Conservation (phyloP, 2,113 vertebrate genomes). For the Pseudois nayaur region DNA sequence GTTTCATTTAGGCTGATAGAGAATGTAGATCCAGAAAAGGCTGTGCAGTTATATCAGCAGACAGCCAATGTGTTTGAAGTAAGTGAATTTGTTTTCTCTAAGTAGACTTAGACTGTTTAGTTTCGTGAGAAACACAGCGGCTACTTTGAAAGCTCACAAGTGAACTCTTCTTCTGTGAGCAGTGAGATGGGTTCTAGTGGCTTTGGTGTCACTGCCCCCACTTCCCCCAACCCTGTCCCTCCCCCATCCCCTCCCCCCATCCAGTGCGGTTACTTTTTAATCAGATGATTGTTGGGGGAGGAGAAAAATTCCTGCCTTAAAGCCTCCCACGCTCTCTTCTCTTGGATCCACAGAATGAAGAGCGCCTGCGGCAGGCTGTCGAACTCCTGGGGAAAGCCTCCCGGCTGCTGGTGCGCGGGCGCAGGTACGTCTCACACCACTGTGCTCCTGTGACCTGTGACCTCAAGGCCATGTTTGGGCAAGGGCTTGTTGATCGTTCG, state of each 20-base stretch:
- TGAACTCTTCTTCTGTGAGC: not conserved
- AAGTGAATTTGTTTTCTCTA: slow-evolving; percentile 52
- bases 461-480: not conserved
- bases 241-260: not conserved
- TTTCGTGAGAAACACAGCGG: not conserved
- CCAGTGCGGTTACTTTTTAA: not conserved
- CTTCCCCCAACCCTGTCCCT: fast-evolving
- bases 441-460: not conserved
- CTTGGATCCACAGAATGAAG: slow-evolving; percentile 88
- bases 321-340: not conserved
- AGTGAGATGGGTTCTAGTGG: not conserved
- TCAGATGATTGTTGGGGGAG: not conserved
- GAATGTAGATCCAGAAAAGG: slow-evolving; percentile 93
- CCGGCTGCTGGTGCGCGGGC: slow-evolving; percentile 92
- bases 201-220: not conserved
- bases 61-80: slow-evolving; percentile 98
- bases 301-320: not conserved
- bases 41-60: slow-evolving; percentile 96
- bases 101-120: not conserved
- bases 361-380: slow-evolving; percentile 94
- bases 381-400: slow-evolving; percentile 96
- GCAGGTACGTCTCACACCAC: slow-evolving; percentile 81
- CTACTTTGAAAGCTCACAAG: not conserved
- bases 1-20: slow-evolving; percentile 91
- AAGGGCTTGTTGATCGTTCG: not conserved